Percentiles rank a stretch among this genome's conserved stretches.
Conservation (phyloP, 2,113 vertebrate genomes). For the Gadus macrocephalus region DNA sequence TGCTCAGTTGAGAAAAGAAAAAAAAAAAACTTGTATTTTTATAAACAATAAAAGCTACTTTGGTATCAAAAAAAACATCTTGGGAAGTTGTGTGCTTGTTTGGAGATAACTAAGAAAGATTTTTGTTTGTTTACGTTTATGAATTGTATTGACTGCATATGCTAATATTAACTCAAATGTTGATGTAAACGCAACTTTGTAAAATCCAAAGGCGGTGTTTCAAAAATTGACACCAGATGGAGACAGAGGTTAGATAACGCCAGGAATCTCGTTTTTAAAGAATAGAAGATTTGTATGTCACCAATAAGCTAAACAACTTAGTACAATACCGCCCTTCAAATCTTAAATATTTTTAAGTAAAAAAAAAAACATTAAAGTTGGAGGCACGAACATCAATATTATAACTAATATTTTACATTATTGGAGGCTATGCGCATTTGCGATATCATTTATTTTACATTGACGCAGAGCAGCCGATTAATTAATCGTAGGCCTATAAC, state of each 20-base stretch:
- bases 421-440: no score
- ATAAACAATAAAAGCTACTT: slow-evolving; percentile 66
- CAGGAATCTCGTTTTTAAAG: no score
- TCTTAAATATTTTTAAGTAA: no score
- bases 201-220: neutral
- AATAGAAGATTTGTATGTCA: no score
- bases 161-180: neutral
- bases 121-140: neutral
- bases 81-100: neutral
- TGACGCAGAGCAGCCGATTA: no score
- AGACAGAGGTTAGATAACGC: slow-evolving; percentile 26
- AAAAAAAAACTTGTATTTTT: slow-evolving; percentile 58
- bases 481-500: no score
- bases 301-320: no score
- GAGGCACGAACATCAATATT: no score
- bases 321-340: no score
- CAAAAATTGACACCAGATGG: slow-evolving; percentile 36
- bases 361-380: no score
- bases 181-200: neutral
- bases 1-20: neutral
- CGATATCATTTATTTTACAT: no score
- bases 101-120: neutral
- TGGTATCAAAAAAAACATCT: slow-evolving; percentile 33
- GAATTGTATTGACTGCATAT: neutral
- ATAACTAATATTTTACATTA: no score